These are phyloP conservation scores for Nautilus pompilius DNA, from an alignment of 1,140 invertebrate species.

Conservation along the genomic window DNA sequence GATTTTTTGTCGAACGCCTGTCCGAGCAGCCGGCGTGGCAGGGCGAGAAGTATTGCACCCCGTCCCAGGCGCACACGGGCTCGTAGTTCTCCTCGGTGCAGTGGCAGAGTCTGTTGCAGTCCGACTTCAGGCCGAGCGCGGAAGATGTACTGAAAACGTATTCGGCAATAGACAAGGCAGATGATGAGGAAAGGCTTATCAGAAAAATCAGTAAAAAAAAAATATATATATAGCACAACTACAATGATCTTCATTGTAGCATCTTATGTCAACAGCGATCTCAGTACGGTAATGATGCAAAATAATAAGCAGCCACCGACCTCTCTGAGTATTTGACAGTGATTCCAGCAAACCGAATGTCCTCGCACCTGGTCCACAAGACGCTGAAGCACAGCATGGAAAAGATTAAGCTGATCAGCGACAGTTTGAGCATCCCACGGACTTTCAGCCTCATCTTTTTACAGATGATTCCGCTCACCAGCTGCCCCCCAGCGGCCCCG, in stretches of 20 bases:
- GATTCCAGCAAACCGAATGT: slow-evolving; percentile 29
- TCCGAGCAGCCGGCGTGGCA: slow-evolving; percentile 86
- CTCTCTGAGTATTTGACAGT: slow-evolving; percentile 83
- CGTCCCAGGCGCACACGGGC: slow-evolving; percentile 57
- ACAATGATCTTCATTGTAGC: background rate
- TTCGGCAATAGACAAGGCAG: background rate
- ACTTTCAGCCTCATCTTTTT: slow-evolving; percentile 37
- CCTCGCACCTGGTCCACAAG: slow-evolving; percentile 36
- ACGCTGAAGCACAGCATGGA: slow-evolving; percentile 19
- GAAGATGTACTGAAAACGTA: slow-evolving; percentile 10
- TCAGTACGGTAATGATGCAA: background rate
- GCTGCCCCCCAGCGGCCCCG: slow-evolving; percentile 41
- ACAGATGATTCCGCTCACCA: slow-evolving; percentile 40
- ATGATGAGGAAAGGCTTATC: background rate
- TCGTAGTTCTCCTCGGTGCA: slow-evolving; percentile 74
- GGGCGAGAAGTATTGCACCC: slow-evolving; percentile 84
- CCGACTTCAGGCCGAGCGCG: slow-evolving; percentile 11
- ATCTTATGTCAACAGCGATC: background rate
- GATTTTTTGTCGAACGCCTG: background rate
- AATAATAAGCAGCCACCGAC: slow-evolving; percentile 30
- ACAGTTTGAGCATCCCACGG: slow-evolving; percentile 30
- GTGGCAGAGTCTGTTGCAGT: slow-evolving; percentile 37
- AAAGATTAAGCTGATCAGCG: slow-evolving; percentile 21
- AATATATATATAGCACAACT: background rate
- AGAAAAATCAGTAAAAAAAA: background rate